Evolutionary conservation across 1,140 invertebrate genomes (phyloP).

Genomic region (Brachionus rubens): DNA sequence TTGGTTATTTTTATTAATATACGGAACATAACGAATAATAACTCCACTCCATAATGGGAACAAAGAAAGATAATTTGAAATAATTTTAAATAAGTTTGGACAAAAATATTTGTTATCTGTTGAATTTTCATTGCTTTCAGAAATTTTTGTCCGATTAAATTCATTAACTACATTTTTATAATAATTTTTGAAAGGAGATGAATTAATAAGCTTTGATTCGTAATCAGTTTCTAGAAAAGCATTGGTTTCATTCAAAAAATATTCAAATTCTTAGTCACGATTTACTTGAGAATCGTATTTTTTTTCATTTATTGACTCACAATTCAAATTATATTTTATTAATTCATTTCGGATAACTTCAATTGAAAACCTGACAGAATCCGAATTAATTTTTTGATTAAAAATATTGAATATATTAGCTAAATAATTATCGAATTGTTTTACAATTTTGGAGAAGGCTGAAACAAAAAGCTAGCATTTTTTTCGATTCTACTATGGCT

Average conservation of each 20-base stretch:
- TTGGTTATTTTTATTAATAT: background rate
- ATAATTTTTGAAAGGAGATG: background rate
- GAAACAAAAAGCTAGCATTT: background rate
- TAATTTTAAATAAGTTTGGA: background rate
- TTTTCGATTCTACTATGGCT: background rate
- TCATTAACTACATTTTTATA: background rate
- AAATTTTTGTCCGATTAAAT: background rate
- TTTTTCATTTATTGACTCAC: background rate
- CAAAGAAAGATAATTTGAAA: background rate
- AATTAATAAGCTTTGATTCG: background rate
- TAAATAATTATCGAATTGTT: constrained; percentile 20
- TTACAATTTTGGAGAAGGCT: background rate
- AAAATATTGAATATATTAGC: constrained; percentile 14
- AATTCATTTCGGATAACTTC: background rate
- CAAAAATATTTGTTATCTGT: background rate
- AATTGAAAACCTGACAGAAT: background rate
- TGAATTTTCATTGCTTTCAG: background rate
- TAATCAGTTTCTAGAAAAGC: background rate
- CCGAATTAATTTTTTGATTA: background rate
- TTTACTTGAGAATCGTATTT: background rate
- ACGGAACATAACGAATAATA: background rate
- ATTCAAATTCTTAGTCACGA: background rate
- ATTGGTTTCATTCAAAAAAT: background rate
- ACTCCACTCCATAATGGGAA: background rate
- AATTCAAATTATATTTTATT: background rate